Percentiles rank a stretch among this genome's conserved stretches.
Conservation (phyloP, 2,888 invertebrate species). For the Seira musarum region DNA sequence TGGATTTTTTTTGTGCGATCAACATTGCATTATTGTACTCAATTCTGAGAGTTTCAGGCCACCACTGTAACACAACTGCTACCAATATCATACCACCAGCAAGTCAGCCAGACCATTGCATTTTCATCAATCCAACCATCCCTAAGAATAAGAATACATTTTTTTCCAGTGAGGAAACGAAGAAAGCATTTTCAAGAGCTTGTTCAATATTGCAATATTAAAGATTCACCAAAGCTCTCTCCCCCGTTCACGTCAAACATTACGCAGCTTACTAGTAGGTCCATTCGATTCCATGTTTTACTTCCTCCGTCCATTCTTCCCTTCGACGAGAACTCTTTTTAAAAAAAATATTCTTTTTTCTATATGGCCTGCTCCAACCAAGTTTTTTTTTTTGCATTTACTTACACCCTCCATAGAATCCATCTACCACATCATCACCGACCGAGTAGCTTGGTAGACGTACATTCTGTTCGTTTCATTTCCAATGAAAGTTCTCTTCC, state of each 20-base stretch:
- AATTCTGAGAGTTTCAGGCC: no score
- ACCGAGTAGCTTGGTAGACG: neutral
- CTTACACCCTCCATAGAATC: neutral
- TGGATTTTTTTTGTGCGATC: no score
- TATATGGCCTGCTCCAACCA: neutral
- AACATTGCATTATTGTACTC: no score
- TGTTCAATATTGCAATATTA: neutral
- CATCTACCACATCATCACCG: neutral
- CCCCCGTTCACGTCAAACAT: neutral
- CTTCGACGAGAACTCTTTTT: neutral
- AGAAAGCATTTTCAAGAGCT: constrained; percentile 2
- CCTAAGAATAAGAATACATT: neutral
- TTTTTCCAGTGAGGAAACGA: neutral
- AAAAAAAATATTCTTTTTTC: neutral
- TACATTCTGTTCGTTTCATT: neutral
- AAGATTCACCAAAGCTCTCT: neutral
- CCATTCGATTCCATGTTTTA: neutral
- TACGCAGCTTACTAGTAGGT: neutral
- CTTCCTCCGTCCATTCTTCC: constrained; percentile 3
- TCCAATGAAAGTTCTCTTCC: neutral
- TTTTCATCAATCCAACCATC: no score
- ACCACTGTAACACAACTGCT: no score
- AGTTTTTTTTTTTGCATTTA: neutral
- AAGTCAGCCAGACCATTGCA: neutral
- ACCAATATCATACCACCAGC: no score